phyloP scores from a whole-genome alignment of 2,113 vertebrate species.

The Marmota monax region DNA sequence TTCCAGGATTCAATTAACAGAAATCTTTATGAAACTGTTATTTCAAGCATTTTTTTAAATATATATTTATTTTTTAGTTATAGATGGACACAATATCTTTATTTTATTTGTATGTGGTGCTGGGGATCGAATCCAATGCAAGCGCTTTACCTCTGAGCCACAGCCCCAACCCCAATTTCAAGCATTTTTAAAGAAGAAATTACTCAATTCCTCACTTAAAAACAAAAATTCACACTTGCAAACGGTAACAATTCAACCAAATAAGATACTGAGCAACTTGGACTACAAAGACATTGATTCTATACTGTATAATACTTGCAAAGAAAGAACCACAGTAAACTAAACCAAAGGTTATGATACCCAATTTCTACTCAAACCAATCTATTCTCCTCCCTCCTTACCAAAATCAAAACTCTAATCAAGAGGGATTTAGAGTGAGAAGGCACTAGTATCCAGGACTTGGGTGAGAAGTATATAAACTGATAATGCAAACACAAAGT shows the following conservation, averaged over 20 bases:
- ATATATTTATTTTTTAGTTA: too few relatives aligned
- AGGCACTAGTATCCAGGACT: neutral
- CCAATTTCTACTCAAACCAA: neutral
- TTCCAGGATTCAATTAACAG: neutral
- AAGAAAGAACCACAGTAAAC: neutral
- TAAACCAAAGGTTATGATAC: neutral
- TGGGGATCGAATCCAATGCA: too few relatives aligned
- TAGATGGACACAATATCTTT: too few relatives aligned
- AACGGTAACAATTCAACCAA: neutral
- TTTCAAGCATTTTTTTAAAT: too few relatives aligned
- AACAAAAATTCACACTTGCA: slow-evolving; percentile 17
- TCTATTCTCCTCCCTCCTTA: neutral
- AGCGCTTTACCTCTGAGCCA: too few relatives aligned
- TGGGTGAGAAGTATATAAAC: neutral
- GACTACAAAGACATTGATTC: slow-evolving; percentile 6
- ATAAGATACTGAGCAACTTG: neutral
- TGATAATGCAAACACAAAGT: neutral
- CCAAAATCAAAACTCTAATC: neutral
- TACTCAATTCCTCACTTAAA: slow-evolving; percentile 11
- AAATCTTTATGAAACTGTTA: neutral
- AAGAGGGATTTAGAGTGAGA: slow-evolving; percentile 30
- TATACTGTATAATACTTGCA: neutral
- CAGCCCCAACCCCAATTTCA: neutral
- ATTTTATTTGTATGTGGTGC: too few relatives aligned
- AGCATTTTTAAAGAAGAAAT: neutral